Conservation (phyloP, 1,140 invertebrate genomes). For the Musca vetustissima region DNA sequence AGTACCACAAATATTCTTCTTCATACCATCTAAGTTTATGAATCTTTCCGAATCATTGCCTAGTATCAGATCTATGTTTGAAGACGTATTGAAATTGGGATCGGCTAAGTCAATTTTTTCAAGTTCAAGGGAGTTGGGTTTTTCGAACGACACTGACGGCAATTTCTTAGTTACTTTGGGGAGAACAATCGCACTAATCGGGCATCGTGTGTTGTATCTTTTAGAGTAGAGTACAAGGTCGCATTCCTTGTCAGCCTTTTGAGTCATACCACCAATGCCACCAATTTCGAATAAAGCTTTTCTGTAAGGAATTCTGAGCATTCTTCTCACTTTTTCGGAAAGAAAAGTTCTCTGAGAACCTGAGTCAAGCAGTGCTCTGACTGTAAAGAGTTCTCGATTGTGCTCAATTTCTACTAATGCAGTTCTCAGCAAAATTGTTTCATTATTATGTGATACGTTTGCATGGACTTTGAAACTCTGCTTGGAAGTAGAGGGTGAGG, state of each 20-base stretch:
- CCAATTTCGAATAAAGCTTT: constrained; percentile 1
- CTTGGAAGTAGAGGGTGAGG: too few relatives aligned
- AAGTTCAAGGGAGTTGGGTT: not conserved
- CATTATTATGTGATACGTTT: not conserved
- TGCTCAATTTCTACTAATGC: constrained; percentile 7
- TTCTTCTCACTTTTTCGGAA: not conserved
- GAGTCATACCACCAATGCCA: not conserved
- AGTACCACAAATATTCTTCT: constrained; percentile 2
- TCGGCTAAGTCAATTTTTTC: constrained; percentile 4
- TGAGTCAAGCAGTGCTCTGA: constrained; percentile 1
- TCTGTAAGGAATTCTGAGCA: not conserved
- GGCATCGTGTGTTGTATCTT: not conserved
- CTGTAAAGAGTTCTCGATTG: not conserved
- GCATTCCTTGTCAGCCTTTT: not conserved
- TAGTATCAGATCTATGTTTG: not conserved
- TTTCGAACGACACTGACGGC: not conserved
- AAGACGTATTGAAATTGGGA: not conserved
- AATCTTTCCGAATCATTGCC: constrained; percentile 8
- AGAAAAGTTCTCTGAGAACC: constrained; percentile 9
- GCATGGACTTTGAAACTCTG: not conserved
- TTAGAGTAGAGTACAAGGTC: not conserved
- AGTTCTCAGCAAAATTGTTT: not conserved
- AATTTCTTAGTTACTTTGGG: constrained; percentile 3
- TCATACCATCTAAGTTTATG: not conserved
- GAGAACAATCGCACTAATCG: not conserved